Percentiles rank a stretch among this genome's conserved stretches.
These are phyloP conservation scores for Pomatorhinus ruficollis DNA, from an alignment of 2,113 vertebrate species.

Conservation along the genomic window DNA sequence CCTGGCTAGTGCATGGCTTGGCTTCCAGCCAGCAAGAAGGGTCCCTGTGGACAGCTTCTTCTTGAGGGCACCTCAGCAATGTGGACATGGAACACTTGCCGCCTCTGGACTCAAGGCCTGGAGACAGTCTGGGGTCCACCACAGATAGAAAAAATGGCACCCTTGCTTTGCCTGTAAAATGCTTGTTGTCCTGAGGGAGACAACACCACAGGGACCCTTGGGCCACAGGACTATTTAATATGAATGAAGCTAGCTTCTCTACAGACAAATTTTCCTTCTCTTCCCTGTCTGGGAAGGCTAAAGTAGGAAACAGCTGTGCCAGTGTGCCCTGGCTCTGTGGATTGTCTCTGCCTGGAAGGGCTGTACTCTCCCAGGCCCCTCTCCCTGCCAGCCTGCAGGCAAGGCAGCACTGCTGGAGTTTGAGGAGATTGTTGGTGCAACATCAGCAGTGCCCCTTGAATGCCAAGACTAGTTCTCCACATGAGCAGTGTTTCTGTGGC, in stretches of 20 bases:
- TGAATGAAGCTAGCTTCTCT: neutral
- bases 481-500: neutral
- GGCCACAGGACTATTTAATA: neutral
- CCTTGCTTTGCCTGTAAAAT: neutral
- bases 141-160: neutral
- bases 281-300: neutral
- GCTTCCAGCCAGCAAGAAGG: neutral
- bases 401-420: neutral
- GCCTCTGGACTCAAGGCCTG: neutral
- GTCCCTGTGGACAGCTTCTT: neutral
- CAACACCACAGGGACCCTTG: neutral
- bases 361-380: neutral
- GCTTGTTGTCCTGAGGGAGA: neutral
- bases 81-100: rapidly evolving
- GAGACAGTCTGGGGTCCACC: neutral
- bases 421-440: rapidly evolving
- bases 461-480: rapidly evolving
- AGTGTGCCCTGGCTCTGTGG: neutral
- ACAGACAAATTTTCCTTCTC: neutral
- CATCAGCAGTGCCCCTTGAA: neutral
- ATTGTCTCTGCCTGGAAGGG: neutral
- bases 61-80: neutral
- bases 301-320: neutral
- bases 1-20: rapidly evolving
- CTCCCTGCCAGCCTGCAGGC: neutral